phyloP scores from a whole-genome alignment of 2,797 vertebrate genomes.

The Limosa lapponica region DNA sequence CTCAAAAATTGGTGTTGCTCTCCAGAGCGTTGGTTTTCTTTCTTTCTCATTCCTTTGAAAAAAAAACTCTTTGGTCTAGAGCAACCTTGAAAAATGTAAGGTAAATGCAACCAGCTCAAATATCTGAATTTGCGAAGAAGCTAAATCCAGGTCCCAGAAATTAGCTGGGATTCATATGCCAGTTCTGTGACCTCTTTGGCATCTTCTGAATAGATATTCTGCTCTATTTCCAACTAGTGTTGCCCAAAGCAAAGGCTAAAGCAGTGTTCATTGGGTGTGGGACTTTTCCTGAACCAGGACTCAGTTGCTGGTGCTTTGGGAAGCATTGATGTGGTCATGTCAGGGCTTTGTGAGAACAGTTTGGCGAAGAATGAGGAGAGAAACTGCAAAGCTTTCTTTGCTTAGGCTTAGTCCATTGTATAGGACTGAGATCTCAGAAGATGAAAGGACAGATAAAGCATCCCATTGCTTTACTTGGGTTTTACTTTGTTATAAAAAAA shows the following conservation, averaged over 20 bases:
- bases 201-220: neutral
- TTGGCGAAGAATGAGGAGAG: neutral
- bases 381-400: neutral
- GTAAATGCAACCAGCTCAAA: neutral
- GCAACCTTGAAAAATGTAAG: neutral
- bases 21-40: neutral
- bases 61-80: neutral
- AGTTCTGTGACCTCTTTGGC: neutral
- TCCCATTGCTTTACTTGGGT: neutral
- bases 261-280: neutral
- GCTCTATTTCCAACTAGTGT: neutral
- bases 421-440: neutral
- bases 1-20: neutral
- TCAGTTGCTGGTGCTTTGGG: neutral
- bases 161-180: neutral
- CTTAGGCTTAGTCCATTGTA: neutral
- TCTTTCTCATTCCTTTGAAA: neutral
- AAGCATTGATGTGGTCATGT: accelerated
- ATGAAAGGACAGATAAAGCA: neutral
- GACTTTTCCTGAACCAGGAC: neutral
- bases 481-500: neutral
- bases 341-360: neutral
- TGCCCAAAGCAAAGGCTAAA: neutral
- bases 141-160: neutral
- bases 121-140: neutral